Conservation (phyloP, 2,888 invertebrate genomes). For the Acanthacorydalis orientalis region DNA sequence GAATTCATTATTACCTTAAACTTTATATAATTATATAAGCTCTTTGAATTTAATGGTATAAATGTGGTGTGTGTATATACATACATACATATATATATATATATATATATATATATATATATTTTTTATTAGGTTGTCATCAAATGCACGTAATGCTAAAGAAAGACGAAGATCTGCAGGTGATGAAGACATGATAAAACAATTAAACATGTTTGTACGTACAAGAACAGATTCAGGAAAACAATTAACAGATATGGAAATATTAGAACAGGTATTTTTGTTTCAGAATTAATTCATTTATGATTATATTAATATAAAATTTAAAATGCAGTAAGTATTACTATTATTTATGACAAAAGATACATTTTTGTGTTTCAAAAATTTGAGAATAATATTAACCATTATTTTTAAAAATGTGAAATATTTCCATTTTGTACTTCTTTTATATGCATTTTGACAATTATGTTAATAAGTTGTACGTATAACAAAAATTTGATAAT, state of each 20-base stretch:
- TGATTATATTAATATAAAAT: neutral
- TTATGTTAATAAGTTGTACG: neutral
- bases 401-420: too few species aligned
- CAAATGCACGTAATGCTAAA: conserved; percentile 25
- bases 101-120: conserved; percentile 9
- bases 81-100: conserved; percentile 10
- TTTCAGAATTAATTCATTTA: neutral
- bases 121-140: conserved; percentile 2
- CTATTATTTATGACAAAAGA: neutral
- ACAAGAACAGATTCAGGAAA: conserved; percentile 77
- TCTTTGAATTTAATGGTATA: conserved; percentile 11
- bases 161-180: conserved; percentile 70
- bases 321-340: neutral
- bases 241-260: conserved; percentile 79
- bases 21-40: too few species aligned
- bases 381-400: neutral
- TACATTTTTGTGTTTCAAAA: neutral
- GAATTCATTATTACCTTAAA: too few species aligned
- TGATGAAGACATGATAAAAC: conserved; percentile 56
- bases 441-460: too few species aligned
- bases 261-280: conserved; percentile 61
- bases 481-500: neutral
- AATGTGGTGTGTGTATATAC: conserved; percentile 7
- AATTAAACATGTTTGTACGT: conserved; percentile 53
- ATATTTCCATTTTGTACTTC: too few species aligned